These are phyloP conservation scores for Tinea semifulvella DNA, from an alignment of 2,888 invertebrate genomes.

Conservation along the genomic window DNA sequence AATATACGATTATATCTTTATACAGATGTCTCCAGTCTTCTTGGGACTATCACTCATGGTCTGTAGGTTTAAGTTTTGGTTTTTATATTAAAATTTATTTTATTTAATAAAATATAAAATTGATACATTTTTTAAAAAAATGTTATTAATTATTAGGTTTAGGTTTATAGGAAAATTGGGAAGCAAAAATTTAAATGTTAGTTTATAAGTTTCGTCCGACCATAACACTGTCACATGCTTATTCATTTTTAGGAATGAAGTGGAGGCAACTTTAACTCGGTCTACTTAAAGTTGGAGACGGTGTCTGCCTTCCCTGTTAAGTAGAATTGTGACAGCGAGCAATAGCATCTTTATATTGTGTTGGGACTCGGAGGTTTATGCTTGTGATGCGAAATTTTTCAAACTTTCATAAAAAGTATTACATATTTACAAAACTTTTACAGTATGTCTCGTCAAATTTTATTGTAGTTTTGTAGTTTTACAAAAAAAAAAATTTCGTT, in stretches of 20 bases:
- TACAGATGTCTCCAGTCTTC: too few species aligned
- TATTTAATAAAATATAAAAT: too few species aligned
- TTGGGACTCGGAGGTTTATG: slow-evolving; percentile 63
- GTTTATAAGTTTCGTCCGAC: slow-evolving; percentile 11
- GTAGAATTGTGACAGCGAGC: slow-evolving; percentile 63
- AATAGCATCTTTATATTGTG: slow-evolving; percentile 63
- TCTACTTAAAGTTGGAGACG: slow-evolving; percentile 46
- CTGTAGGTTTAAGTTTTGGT: background rate
- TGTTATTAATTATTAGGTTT: too few species aligned
- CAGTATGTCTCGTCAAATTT: slow-evolving; percentile 41
- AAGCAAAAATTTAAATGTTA: slow-evolving; percentile 38
- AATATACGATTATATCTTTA: too few species aligned
- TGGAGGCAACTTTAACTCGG: slow-evolving; percentile 50
- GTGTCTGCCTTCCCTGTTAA: slow-evolving; percentile 57
- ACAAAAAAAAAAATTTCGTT: too few species aligned
- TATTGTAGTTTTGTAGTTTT: slow-evolving; percentile 28
- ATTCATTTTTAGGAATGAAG: slow-evolving; percentile 56
- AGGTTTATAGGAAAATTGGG: too few species aligned
- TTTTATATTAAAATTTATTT: too few species aligned
- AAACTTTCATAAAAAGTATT: too few species aligned
- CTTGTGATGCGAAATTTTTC: slow-evolving; percentile 57
- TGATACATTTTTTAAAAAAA: too few species aligned
- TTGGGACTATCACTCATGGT: background rate
- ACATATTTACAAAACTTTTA: slow-evolving; percentile 59
- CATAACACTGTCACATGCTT: slow-evolving; percentile 42